Base-by-base conservation (phyloP, 2,797 vertebrate species). In the Clarias laeviceps region DNA sequence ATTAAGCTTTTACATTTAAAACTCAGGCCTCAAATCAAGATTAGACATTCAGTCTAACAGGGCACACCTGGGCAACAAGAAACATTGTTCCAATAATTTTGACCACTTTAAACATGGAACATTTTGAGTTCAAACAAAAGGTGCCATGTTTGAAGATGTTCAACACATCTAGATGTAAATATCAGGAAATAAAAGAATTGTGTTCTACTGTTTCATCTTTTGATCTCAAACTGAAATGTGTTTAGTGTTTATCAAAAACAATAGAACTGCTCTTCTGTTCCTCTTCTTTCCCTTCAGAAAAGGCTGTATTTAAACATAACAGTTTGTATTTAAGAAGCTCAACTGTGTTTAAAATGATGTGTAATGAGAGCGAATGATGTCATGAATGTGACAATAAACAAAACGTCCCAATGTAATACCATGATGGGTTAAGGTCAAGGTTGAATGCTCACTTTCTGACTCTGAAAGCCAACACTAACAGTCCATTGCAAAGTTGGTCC, bases 401-500 rank as follows among this genome's bases (percentile, higher is more conserved):
- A n/a, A n/a, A n/a, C 22, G 57, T 34, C 29, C 34, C 29, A 34
- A 59, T 24, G 20, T n/a, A 37, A n/a, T 79, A 22, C n/a, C 27
- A n/a, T 50, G 15, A 45, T 24, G 18, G 24, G 24, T 50, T 27
- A 40, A n/a, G 20, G 34, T 76, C 12, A 24, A 22, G 32, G 29
- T 40, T 62, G 9, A 27, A 80, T 80, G 40, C 79, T 80, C 62
- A 66, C n/a, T 57, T 50, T 81, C 72, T 59, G 79, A 80, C 69
- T 56, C 32, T 45, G 68, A 34, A 82, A 17, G n/a, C 8, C 17
- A 57, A 64, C 22, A 62, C 2, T 81, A 66, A 40, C 62, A 76
- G 32, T 82, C 45, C 12, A 78, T 70, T 83, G 66, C 9, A 79
- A 72, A 80, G 40, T 70, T 83, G 65, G 56, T 70, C 65, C 73